Conservation (phyloP, 2,797 vertebrate genomes). For the Enteromius unitaeniatus region DNA sequence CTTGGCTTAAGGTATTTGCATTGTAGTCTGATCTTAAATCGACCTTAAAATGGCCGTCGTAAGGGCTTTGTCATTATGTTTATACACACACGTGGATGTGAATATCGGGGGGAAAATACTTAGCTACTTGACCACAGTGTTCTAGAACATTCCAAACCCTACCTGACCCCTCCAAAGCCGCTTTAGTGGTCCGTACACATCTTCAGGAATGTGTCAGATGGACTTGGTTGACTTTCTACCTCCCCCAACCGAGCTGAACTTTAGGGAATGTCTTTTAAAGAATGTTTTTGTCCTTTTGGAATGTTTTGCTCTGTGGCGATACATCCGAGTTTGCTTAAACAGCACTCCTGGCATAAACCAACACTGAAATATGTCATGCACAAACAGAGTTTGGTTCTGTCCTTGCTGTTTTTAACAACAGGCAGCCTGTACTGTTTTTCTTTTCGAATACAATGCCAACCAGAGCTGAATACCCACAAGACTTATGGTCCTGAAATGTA, state of each 20-base stretch:
- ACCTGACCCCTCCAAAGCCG: slow-evolving; percentile 67
- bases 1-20: neutral
- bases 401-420: slow-evolving; percentile 8
- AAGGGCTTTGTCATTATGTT: slow-evolving; percentile 68
- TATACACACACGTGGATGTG: slow-evolving; percentile 67
- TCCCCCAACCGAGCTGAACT: slow-evolving; percentile 19
- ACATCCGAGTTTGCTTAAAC: slow-evolving; percentile 30
- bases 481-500: neutral
- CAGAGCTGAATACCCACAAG: neutral
- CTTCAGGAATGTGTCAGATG: slow-evolving; percentile 37
- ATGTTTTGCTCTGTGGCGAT: slow-evolving; percentile 59
- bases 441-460: neutral
- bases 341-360: slow-evolving; percentile 18
- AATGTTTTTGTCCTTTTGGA: slow-evolving; percentile 60
- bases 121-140: slow-evolving; percentile 70
- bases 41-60: slow-evolving; percentile 47
- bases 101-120: slow-evolving; percentile 69
- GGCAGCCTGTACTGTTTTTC: slow-evolving; percentile 11
- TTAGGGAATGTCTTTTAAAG: slow-evolving; percentile 11
- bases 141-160: slow-evolving; percentile 74
- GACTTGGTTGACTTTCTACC: slow-evolving; percentile 28
- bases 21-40: slow-evolving; percentile 58
- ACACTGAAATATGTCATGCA: slow-evolving; percentile 27
- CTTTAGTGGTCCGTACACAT: slow-evolving; percentile 36
- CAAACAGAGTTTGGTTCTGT: neutral